Conservation (phyloP, 2,888 invertebrate genomes). For the Scaptomyza cyrtandrae region DNA sequence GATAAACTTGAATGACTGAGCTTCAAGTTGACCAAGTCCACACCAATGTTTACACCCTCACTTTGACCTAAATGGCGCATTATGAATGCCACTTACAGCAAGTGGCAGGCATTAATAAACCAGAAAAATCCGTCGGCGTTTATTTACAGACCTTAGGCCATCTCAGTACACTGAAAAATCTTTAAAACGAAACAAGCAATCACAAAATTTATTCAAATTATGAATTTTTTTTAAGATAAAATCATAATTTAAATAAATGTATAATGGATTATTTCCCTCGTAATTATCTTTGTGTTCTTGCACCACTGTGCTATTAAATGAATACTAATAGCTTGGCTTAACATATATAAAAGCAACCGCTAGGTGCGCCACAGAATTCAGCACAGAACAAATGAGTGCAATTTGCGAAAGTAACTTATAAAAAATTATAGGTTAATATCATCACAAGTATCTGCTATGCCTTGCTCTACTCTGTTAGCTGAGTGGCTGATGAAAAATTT, state of each 20-base stretch:
- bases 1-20: slow-evolving; percentile 24
- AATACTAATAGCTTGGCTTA: slow-evolving; percentile 37
- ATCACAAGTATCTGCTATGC: neutral
- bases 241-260: neutral
- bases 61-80: slow-evolving; percentile 58
- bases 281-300: neutral
- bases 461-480: slow-evolving; percentile 12
- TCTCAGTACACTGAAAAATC: slow-evolving; percentile 17
- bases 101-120: slow-evolving; percentile 65
- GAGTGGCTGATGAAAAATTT: slow-evolving; percentile 70
- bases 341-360: no score
- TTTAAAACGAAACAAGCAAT: neutral
- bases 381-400: slow-evolving; percentile 56
- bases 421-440: slow-evolving; percentile 38
- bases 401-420: slow-evolving; percentile 48
- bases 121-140: slow-evolving; percentile 38
- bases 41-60: slow-evolving; percentile 42
- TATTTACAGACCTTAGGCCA: slow-evolving; percentile 13
- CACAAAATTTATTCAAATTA: neutral
- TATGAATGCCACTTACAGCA: slow-evolving; percentile 57
- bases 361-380: slow-evolving; percentile 8
- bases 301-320: slow-evolving; percentile 12
- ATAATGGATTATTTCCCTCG: neutral
- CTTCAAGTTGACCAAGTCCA: slow-evolving; percentile 31
- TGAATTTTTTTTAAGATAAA: neutral